Percentiles rank a stretch among this genome's conserved stretches.
Conservation (phyloP, 2,888 invertebrate species). For the Diabrotica balteata region DNA sequence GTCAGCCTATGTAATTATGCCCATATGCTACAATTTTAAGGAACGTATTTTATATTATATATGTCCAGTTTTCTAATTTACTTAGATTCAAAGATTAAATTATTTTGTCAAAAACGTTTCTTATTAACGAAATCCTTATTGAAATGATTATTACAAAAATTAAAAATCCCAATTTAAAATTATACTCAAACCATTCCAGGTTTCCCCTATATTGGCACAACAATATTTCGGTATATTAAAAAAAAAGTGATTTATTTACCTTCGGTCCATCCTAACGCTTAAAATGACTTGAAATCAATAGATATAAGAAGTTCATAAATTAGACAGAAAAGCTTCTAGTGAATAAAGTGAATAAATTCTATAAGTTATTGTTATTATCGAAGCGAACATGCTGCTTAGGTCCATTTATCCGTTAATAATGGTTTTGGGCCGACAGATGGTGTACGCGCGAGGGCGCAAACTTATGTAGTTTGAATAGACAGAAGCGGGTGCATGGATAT, state of each 20-base stretch:
- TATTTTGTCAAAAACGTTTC: too few relatives aligned
- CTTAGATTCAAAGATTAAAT: too few relatives aligned
- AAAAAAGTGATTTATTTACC: not conserved
- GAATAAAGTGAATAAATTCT: constrained; percentile 38
- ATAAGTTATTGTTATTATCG: constrained; percentile 39
- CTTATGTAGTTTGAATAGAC: constrained; percentile 30
- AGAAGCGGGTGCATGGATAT: constrained; percentile 29
- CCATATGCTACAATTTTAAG: too few relatives aligned
- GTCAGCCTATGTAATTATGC: too few relatives aligned
- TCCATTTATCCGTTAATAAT: constrained; percentile 37
- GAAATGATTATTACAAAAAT: too few relatives aligned
- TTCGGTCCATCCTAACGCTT: not conserved
- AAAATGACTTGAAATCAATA: constrained; percentile 14
- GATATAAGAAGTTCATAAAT: constrained; percentile 36
- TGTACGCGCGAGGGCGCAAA: constrained; percentile 26
- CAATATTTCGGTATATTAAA: too few relatives aligned
- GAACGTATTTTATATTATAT: too few relatives aligned
- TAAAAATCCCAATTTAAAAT: too few relatives aligned
- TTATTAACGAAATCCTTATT: too few relatives aligned
- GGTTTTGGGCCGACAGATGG: constrained; percentile 32
- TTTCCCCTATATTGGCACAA: too few relatives aligned
- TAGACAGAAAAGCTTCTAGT: constrained; percentile 22
- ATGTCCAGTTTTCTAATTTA: too few relatives aligned
- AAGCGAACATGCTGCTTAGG: constrained; percentile 34
- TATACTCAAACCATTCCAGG: too few relatives aligned